Base-by-base conservation (phyloP, 2,113 vertebrate genomes). In the Protomyctophum bolini region DNA sequence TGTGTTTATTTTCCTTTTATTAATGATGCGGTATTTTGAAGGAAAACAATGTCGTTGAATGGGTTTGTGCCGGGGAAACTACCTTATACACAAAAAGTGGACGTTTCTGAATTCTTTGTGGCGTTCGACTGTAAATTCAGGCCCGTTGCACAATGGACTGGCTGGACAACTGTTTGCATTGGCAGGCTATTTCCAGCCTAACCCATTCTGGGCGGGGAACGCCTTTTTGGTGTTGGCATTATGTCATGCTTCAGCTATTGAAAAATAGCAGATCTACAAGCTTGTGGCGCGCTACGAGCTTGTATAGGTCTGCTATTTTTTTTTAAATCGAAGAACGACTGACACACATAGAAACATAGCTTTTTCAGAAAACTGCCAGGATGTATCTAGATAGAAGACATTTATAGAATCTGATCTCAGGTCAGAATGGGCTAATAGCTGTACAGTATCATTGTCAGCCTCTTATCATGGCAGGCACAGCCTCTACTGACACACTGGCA, bases 111-210 rank as follows among this genome's bases (percentile, higher is more conserved):
- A 78, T 89, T 90, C 84, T 87, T 73, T 52, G 45, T n/a, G 75
- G 79, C 82, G n/a, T 84, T 73, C 69, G n/a, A 92, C 94, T 93
- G 92, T 94, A 95, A 97, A 98, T 95, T 93, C 95, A 92, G 91
- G 90, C 92, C 87, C 92, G n/a, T n/a, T 93, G 93, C n/a, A 97
- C 96, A 95, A 96, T 95, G 94, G 94, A 92, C 81, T 86, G 80
- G 79, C 79, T 63, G 45, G 67, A 76, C 79, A 67, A 59, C 81
- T 97, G 94, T 96, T 96, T 95, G 94, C 94, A 91, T 92, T 96
- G 95, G 96, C 94, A 89, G 93, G 92, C 94, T 95, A 94, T 96
- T 96, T 95, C 93, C 91, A 94, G 93, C 93, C 95, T 95, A 95
- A 95, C n/a, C n/a, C n/a, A n/a, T n/a, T n/a, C n/a, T n/a, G n/a